Evolutionary conservation across 2,113 vertebrate genomes (phyloP).

Genomic region (Brachirus orientalis): DNA sequence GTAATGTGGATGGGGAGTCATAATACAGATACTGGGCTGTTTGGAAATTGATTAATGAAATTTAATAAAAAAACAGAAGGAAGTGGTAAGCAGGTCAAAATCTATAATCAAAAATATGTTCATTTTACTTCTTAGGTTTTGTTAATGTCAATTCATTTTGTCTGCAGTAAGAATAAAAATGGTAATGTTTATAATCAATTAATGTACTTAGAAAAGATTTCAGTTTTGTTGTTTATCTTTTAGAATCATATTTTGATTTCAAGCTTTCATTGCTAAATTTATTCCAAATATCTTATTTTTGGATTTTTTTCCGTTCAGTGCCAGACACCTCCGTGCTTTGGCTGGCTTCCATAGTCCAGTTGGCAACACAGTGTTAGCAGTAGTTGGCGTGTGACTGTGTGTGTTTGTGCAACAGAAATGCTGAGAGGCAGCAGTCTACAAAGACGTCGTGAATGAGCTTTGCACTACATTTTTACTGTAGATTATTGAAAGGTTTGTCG

Average conservation of each 20-base stretch:
- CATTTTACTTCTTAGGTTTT: no score
- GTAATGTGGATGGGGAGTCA: slow-evolving; percentile 11
- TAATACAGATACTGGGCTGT: slow-evolving; percentile 24
- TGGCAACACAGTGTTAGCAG: slow-evolving; percentile 47
- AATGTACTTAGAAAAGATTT: background rate
- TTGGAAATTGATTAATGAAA: slow-evolving; percentile 18
- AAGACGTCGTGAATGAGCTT: slow-evolving; percentile 17
- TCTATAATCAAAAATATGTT: background rate
- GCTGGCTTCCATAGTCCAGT: slow-evolving; percentile 43
- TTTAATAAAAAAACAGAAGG: background rate
- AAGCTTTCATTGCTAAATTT: slow-evolving; percentile 15
- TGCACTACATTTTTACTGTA: slow-evolving; percentile 19
- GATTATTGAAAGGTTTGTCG: slow-evolving; percentile 18
- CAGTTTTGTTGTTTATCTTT: slow-evolving; percentile 19
- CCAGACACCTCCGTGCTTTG: slow-evolving; percentile 34
- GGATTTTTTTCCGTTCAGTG: background rate
- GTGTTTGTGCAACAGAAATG: slow-evolving; percentile 35
- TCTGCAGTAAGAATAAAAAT: no score
- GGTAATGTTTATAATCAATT: no score
- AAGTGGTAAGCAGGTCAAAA: background rate
- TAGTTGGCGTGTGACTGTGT: slow-evolving; percentile 7
- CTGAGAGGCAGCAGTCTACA: slow-evolving; percentile 45
- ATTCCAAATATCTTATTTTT: slow-evolving; percentile 31
- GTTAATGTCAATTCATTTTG: no score
- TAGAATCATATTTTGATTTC: background rate